Conservation (phyloP, 1,140 invertebrate genomes). For the Zaprionus lachaisei region DNA sequence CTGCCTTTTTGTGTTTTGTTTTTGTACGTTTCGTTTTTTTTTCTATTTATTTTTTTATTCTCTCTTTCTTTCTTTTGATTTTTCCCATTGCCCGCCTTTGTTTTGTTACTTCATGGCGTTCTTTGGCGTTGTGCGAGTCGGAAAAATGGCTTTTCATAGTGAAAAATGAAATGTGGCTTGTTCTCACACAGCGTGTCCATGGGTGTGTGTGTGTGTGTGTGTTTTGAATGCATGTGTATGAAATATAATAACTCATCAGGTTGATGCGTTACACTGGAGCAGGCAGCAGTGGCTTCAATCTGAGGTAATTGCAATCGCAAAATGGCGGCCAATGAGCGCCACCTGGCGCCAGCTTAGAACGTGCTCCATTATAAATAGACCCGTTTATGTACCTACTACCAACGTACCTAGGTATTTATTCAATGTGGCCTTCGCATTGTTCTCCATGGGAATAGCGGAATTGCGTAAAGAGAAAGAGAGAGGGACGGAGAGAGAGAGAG, state of each 20-base stretch:
- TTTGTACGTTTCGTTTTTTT: conserved; percentile 47
- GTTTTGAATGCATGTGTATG: conserved; percentile 31
- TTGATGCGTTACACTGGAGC: conserved; percentile 40
- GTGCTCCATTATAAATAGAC: conserved; percentile 33
- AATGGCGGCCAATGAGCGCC: conserved; percentile 48
- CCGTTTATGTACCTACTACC: background rate
- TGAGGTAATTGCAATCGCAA: conserved; percentile 40
- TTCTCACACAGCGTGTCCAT: conserved; percentile 17
- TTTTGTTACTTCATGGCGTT: conserved; percentile 66
- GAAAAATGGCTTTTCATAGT: conserved; percentile 68
- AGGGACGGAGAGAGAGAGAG: no score
- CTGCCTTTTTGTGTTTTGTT: conserved; percentile 66
- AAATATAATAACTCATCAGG: conserved; percentile 51
- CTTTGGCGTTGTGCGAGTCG: conserved; percentile 52
- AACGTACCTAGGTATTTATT: background rate
- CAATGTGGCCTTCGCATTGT: conserved; percentile 21
- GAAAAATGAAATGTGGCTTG: conserved; percentile 64
- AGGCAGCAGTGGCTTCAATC: conserved; percentile 23
- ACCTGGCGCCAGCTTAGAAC: conserved; percentile 43
- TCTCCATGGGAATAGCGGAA: conserved; percentile 2
- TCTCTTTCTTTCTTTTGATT: conserved; percentile 39
- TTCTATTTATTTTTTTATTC: conserved; percentile 31
- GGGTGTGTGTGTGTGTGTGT: conserved; percentile 13
- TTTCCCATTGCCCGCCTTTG: conserved; percentile 67
- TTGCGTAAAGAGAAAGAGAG: background rate